A percentile compares a stretch with the other conserved stretches of the same genome.
phyloP scores from a whole-genome alignment of 2,113 vertebrate species.

The Cnemophilus loriae region DNA sequence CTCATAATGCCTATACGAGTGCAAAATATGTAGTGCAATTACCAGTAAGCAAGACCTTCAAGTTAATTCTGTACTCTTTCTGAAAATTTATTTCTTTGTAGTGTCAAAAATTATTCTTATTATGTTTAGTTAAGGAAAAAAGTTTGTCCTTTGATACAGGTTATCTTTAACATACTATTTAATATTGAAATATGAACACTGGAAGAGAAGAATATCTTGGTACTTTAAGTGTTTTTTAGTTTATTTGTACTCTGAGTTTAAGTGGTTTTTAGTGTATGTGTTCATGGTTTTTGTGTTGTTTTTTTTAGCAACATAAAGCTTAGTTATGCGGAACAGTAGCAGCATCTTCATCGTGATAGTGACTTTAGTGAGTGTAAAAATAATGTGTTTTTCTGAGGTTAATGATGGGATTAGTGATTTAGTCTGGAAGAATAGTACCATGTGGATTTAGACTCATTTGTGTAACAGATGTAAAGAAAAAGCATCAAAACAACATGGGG shows the following conservation, averaged over 20 bases:
- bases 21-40: not conserved
- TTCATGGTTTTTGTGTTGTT: not conserved
- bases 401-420: slow-evolving; percentile 39
- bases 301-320: not conserved
- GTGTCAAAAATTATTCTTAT: not conserved
- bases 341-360: not conserved
- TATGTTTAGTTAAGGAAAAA: not conserved
- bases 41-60: not conserved
- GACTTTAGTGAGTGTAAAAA: not conserved
- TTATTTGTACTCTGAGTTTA: not conserved
- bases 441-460: slow-evolving; percentile 10
- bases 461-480: slow-evolving; percentile 13
- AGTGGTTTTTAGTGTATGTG: not conserved
- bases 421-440: not conserved
- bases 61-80: not conserved
- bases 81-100: not conserved
- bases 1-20: not conserved
- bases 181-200: not conserved
- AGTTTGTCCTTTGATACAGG: not conserved
- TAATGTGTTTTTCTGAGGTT: slow-evolving; percentile 1
- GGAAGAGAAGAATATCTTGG: not conserved
- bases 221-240: not conserved
- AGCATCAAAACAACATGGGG: not conserved
- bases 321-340: not conserved
- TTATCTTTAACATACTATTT: not conserved